Conservation (phyloP, 2,113 vertebrate species). For the Entelurus aequoreus region DNA sequence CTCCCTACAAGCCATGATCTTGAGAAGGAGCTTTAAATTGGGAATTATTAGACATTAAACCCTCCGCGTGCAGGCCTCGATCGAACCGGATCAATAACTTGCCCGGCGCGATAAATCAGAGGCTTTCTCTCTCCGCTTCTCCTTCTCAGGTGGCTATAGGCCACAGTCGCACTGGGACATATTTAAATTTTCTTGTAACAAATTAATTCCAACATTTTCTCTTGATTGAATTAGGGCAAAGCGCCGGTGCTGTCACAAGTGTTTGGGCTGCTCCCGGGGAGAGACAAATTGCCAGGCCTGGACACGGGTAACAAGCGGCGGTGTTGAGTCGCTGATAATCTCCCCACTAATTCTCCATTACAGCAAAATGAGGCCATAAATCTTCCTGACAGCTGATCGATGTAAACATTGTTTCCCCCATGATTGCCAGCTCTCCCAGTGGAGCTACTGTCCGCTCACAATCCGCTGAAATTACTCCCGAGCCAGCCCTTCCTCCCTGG, state of each 20-base stretch:
- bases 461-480: constrained; percentile 94
- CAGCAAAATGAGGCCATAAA: constrained; percentile 99
- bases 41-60: constrained; percentile 99
- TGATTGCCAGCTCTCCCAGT: constrained; percentile 99
- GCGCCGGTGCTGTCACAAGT: constrained; percentile 99
- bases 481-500: constrained; percentile 64
- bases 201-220: constrained; percentile 99
- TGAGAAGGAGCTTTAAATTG: constrained; percentile 99
- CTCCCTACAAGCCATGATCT: constrained; percentile 91
- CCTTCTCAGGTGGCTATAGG: constrained; percentile 80
- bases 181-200: constrained; percentile 99
- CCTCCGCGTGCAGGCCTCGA: constrained; percentile 82
- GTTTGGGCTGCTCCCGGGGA: constrained; percentile 82
- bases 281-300: constrained; percentile 99
- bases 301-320: constrained; percentile 99
- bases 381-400: constrained; percentile 99
- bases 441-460: constrained; percentile 98
- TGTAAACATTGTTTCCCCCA: constrained; percentile 99
- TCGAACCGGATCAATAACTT: constrained; percentile 98
- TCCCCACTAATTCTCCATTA: constrained; percentile 99
- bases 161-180: constrained; percentile 94
- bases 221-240: constrained; percentile 99
- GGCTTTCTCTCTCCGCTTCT: constrained; percentile 65
- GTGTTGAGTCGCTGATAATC: constrained; percentile 99
- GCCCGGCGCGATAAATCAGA: constrained; percentile 99